Base-by-base conservation (phyloP, 2,888 invertebrate genomes). In the Dione juno region DNA sequence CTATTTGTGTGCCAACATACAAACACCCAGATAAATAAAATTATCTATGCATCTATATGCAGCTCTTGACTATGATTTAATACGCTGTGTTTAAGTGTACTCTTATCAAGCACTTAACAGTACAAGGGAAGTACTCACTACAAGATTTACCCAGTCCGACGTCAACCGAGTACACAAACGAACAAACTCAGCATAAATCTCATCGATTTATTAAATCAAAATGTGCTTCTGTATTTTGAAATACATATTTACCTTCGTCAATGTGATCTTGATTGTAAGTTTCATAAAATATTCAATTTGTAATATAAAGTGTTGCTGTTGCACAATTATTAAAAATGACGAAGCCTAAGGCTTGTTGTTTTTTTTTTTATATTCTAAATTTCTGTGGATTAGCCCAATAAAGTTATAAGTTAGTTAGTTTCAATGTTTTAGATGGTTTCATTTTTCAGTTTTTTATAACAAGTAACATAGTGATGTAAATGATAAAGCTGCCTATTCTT, bases 21-120 rank as follows among this genome's bases (percentile, higher is more conserved):
- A 28, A 28, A 28, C 28, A 28, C 28, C 5, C 28, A 28, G 5
- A 3, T 28, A 28, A 28, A 28, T 2, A 3, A 28, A 28, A 3
- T 28, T 28, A 28, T 28, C 28, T 28, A 28, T 28, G 5, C 28
- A 28, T 28, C 28, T 28, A 28, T 28, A 28, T 14, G 14, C 16
- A 40, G 9, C 16, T 57, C 6, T 37, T 57, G 57, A 57, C 57
- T 37, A 37, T 40, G 37, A 11, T 57, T 57, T 57, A 37, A 57
- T 57, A 57, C 37, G 57, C 16, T 3, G 16, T 16, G 16, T 57
- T 57, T 10, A 57, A 57, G 57, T 57, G 16, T 57, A n/a, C 10
- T 37, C 35, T 0, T 57, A 57, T 37, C 54, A 37, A 40, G 5
- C 57, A 57, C 57, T 57, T 57, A 37, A 16, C 57, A 37, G 1